phyloP scores from a whole-genome alignment of 2,888 invertebrate species.

The Protodeltote pygarga region DNA sequence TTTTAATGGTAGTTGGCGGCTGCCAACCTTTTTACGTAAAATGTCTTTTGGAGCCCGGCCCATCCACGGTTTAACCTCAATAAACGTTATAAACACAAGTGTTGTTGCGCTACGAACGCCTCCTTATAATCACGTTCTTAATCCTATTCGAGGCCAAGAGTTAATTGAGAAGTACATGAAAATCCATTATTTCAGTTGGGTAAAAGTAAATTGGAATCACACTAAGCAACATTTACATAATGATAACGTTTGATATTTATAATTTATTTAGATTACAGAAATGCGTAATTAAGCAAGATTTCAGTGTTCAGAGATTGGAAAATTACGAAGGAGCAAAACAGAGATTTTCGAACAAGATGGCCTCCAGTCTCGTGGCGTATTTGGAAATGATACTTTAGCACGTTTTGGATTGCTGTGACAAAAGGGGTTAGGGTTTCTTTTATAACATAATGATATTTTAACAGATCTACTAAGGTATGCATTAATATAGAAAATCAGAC shows the following conservation, averaged over 20 bases:
- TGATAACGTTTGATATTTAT: conserved; percentile 38
- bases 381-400: neutral
- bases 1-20: no score
- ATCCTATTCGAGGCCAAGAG: neutral
- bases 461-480: no score
- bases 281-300: conserved; percentile 45
- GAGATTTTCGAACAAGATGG: neutral
- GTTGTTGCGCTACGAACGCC: no score
- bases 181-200: neutral
- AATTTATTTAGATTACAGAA: conserved; percentile 49
- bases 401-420: no score
- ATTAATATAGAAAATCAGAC: no score
- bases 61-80: no score
- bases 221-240: conserved; percentile 12
- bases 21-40: no score
- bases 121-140: neutral
- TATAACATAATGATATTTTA: no score
- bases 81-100: no score
- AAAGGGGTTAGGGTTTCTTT: no score
- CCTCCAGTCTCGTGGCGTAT: neutral
- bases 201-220: conserved; percentile 23
- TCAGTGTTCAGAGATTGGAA: conserved; percentile 50
- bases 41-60: no score
- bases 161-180: neutral
- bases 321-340: conserved; percentile 53